Base-by-base conservation (phyloP, 2,888 invertebrate genomes). In the Spisula subtruncata region DNA sequence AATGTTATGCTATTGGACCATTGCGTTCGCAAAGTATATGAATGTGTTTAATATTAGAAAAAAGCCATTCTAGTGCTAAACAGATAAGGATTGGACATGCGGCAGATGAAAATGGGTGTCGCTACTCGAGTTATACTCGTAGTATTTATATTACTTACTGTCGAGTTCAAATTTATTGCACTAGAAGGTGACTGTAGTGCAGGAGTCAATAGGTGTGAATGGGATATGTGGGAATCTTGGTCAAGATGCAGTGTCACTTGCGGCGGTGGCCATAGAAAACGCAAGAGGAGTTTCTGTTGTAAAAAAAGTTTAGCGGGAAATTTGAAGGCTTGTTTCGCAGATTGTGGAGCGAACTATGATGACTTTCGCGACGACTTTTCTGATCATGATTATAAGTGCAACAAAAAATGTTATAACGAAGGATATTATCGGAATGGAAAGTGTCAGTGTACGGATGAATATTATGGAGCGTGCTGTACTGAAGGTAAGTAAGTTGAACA, bases 151-250 rank as follows among this genome's bases (percentile, higher is more conserved):
- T 25, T 25, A 10, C 25, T 25, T 25, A 66, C 12, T 10, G 12
- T 66, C 6, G 10, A 25, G 4, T 25, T 66, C n/a, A 10, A n/a
- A 12, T 8, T 66, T n/a, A n/a, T n/a, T n/a, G n/a, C 25, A 25
- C 10, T 25, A 25, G 60, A n/a, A n/a, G n/a, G 25, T 25, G 60
- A 25, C 0, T 25, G 60, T 25, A 25, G 60, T 20, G 60, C n/a
- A 25, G 60, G 25, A 10, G 60, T 6, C 25, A 10, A 6, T 10
- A 66, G 0, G 16, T 85, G 85, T 51, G 35, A 80, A 20, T 85
- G 71, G 71, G 16, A 10, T 2, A 51, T 48, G 16, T 84, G 84
- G 84, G 48, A 71, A 29, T 71, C 66, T 8, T 84, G 84, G 84
- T 71, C 71, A 29, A 48, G 32, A 16, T 71, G 75, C n/a, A 48